phyloP scores from a whole-genome alignment of 2,888 invertebrate species.

The Selenia dentaria region DNA sequence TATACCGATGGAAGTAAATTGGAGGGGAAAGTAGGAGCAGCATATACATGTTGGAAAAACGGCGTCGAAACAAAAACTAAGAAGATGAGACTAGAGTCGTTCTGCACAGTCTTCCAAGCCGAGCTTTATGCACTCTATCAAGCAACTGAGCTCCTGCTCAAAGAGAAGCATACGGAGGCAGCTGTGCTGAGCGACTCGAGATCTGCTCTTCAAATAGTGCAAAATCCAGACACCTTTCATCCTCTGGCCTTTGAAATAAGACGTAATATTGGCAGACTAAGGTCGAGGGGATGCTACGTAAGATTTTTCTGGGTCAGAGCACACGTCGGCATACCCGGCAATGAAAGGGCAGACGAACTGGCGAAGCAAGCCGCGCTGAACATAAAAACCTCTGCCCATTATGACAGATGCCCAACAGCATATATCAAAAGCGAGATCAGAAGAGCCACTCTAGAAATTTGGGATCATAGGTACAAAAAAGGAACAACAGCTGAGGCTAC shows the following conservation, averaged over 20 bases:
- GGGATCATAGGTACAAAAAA: too few species aligned
- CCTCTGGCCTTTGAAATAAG: slow-evolving; percentile 5
- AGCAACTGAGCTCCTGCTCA: background rate
- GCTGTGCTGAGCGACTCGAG: slow-evolving; percentile 15
- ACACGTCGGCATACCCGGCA: background rate
- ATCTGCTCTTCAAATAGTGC: slow-evolving; percentile 3
- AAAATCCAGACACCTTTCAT: slow-evolving; percentile 1
- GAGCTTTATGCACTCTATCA: slow-evolving; percentile 10
- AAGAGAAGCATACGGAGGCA: background rate
- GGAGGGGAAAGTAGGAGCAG: slow-evolving; percentile 5
- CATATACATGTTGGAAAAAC: slow-evolving; percentile 2
- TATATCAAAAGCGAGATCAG: too few species aligned
- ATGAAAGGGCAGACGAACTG: slow-evolving; percentile 11
- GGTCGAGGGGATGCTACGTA: background rate
- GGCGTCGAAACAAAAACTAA: background rate
- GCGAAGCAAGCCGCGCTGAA: slow-evolving; percentile 2
- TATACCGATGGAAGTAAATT: slow-evolving; percentile 7
- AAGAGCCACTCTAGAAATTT: too few species aligned
- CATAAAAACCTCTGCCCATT: too few species aligned
- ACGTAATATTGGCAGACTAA: background rate
- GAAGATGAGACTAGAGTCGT: slow-evolving; percentile 4
- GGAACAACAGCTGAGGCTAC: too few species aligned
- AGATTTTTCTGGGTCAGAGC: slow-evolving; percentile 3
- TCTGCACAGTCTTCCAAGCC: slow-evolving; percentile 15
- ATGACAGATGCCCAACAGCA: too few species aligned